Evolutionary conservation across 2,113 vertebrate species (phyloP).

Genomic region (Cephalopholis sonnerati): DNA sequence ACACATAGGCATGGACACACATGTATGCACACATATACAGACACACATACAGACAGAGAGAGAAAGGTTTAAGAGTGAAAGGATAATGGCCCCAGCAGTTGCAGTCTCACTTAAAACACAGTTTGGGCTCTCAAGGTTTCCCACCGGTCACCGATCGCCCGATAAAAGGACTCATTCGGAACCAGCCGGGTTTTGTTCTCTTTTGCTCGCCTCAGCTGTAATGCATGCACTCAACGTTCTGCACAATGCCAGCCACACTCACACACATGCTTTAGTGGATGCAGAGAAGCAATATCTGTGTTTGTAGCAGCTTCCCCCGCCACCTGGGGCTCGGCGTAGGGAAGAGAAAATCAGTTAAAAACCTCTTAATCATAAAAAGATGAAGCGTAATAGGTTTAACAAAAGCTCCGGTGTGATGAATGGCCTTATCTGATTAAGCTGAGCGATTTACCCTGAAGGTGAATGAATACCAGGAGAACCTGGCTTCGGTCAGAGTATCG

Average conservation of each 20-base stretch:
- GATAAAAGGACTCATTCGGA: slow-evolving; percentile 82
- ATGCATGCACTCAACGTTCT: slow-evolving; percentile 71
- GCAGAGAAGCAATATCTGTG: slow-evolving; percentile 43
- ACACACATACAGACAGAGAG: slow-evolving; percentile 74
- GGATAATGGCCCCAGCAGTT: slow-evolving; percentile 86
- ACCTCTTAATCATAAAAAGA: slow-evolving; percentile 75
- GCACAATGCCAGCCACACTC: slow-evolving; percentile 58
- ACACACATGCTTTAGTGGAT: slow-evolving; percentile 33
- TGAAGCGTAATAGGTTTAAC: slow-evolving; percentile 65
- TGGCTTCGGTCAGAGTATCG: slow-evolving; percentile 30
- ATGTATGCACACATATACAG: slow-evolving; percentile 76
- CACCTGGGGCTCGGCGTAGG: slow-evolving; percentile 65
- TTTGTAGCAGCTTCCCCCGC: slow-evolving; percentile 47
- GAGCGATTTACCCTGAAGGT: slow-evolving; percentile 67
- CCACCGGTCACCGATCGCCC: slow-evolving; percentile 72
- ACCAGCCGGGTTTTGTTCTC: slow-evolving; percentile 79
- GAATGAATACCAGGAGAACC: slow-evolving; percentile 61
- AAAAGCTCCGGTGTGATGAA: slow-evolving; percentile 65
- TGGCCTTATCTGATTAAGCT: slow-evolving; percentile 70
- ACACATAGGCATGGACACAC: slow-evolving; percentile 71
- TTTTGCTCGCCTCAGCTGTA: slow-evolving; percentile 59
- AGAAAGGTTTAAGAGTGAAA: slow-evolving; percentile 84
- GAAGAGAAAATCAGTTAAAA: slow-evolving; percentile 40
- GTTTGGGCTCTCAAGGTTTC: slow-evolving; percentile 83
- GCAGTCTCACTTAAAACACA: slow-evolving; percentile 85